Percentiles rank a stretch among this genome's conserved stretches.
These are phyloP conservation scores for Crocallis elinguaria DNA, from an alignment of 2,888 invertebrate genomes.

Conservation along the genomic window DNA sequence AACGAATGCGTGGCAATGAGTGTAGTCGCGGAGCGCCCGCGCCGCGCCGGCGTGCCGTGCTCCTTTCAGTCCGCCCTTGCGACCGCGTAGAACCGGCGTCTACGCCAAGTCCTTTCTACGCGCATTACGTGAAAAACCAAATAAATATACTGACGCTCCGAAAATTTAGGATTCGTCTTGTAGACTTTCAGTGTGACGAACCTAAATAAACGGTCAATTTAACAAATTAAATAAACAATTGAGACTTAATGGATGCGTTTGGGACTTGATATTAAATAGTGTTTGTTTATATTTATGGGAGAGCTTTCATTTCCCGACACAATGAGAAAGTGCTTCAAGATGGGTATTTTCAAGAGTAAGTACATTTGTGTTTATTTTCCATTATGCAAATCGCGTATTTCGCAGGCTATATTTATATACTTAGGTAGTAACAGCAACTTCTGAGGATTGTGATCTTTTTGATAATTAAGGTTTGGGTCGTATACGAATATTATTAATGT, in stretches of 20 bases:
- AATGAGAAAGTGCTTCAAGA: constrained; percentile 81
- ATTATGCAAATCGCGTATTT: background rate
- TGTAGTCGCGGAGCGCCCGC: constrained; percentile 46
- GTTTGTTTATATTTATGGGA: constrained; percentile 58
- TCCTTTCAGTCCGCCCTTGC: constrained; percentile 65
- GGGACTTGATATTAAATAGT: constrained; percentile 1
- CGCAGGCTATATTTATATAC: background rate
- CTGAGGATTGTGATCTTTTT: too few species aligned
- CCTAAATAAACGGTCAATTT: constrained; percentile 5
- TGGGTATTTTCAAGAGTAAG: constrained; percentile 81
- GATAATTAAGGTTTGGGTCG: too few species aligned
- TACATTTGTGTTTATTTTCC: constrained; percentile 44
- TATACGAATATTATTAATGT: too few species aligned
- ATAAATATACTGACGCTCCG: constrained; percentile 28
- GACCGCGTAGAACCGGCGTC: constrained; percentile 67
- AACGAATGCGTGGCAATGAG: constrained; percentile 71
- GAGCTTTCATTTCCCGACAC: constrained; percentile 65
- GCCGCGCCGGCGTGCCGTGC: constrained; percentile 42
- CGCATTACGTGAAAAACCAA: constrained; percentile 44
- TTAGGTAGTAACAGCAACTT: background rate
- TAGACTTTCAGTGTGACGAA: constrained; percentile 17
- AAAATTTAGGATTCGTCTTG: constrained; percentile 12
- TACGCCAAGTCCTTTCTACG: constrained; percentile 51
- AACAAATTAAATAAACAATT: constrained; percentile 5
- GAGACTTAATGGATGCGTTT: background rate